Evolutionary conservation across 2,113 vertebrate genomes (phyloP), one percentile per base, ranked within the genome.

Genomic region (Tympanuchus pallidicinctus): DNA sequence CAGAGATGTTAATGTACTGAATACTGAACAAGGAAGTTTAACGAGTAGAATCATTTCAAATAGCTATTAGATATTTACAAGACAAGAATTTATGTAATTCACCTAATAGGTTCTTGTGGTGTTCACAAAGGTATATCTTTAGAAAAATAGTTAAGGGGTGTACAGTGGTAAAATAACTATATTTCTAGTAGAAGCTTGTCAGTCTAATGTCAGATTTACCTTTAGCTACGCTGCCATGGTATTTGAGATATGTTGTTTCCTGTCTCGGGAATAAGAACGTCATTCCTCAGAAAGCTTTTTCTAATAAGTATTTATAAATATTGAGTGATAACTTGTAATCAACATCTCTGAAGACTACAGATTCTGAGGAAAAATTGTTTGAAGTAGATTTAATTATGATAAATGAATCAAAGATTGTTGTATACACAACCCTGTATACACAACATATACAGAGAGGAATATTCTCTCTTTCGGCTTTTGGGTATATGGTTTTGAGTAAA

Each of bases 1-100:
- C 88, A 92, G 82, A 89, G 90, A 88, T 78, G 84, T 90, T 94
- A 94, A 96, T 95, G 88, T 89, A 59, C 81, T 94, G 86, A 90
- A 93, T 95, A 94, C 66, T 61, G 89, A 96, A 66, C 66, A 77
- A 66, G 54, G 72, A 77, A 82, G 82, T 67, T 65, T 89, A 95
- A 96, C 90, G 93, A 42, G 84, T 95, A 91, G 54, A 91, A 63
- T 94, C 69, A 82, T 38, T 95, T 97, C 71, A 94, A 86, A 89
- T 89, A 88, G 47, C 59, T 76, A 40, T 86, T 95, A 89, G 78
- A 40, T 24, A 28, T 90, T 94, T 89, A 75, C 43, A 89, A 83
- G 66, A 85, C 59, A 89, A 67, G 4, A 89, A 85, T 90, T 85
- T 86, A 19, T 67, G 65, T 90, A 80, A 79, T 93, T 93, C 40